Evolutionary conservation across 2,797 vertebrate genomes (phyloP).

Genomic region (Coregonus ussuriensis): DNA sequence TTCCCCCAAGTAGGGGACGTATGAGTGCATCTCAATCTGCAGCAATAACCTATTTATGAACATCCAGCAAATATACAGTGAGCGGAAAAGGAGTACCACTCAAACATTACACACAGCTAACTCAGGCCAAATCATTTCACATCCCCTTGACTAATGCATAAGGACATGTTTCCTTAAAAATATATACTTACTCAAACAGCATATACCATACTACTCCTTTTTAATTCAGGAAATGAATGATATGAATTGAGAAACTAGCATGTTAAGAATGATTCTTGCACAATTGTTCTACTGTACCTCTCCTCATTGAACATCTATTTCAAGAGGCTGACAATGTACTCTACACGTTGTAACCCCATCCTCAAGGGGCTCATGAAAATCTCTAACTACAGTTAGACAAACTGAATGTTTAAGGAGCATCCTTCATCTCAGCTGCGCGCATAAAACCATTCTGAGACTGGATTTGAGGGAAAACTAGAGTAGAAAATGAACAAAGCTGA

Average conservation of each 20-base stretch:
- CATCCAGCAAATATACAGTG: neutral
- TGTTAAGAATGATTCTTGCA: neutral
- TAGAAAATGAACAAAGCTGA: neutral
- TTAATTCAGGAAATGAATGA: neutral
- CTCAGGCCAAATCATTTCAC: neutral
- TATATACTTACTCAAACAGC: neutral
- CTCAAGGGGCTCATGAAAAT: neutral
- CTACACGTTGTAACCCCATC: neutral
- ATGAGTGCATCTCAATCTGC: neutral
- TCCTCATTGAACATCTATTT: neutral
- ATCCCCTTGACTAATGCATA: neutral
- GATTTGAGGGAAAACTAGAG: neutral
- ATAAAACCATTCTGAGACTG: conserved; percentile 3
- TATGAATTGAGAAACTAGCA: neutral
- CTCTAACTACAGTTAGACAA: neutral
- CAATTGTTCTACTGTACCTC: no score
- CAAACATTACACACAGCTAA: neutral
- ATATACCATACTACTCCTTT: neutral
- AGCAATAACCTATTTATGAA: neutral
- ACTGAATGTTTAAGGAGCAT: neutral
- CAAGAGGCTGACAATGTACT: neutral
- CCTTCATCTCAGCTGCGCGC: neutral
- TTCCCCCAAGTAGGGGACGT: neutral
- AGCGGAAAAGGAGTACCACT: neutral
- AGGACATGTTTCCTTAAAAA: neutral